Evolutionary conservation across 1,140 invertebrate species (phyloP).

Genomic region (Homarus americanus): DNA sequence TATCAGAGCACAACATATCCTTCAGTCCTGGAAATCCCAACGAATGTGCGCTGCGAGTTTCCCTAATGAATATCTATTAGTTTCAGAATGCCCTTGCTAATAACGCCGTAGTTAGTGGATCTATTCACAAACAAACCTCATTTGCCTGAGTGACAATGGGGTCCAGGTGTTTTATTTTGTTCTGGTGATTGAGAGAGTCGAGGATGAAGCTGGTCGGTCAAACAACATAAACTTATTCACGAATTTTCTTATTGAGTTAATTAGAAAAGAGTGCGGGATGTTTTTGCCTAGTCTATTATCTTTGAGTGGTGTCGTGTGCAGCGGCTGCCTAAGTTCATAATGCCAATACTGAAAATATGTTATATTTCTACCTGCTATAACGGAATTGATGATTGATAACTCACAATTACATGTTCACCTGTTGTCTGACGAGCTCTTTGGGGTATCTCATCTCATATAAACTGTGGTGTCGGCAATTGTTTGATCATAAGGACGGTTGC

Average conservation of each 20-base stretch:
- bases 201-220: background rate
- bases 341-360: too few relatives aligned
- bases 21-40: background rate
- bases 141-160: background rate
- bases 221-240: background rate
- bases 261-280: background rate
- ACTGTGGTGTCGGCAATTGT: too few relatives aligned
- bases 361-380: background rate
- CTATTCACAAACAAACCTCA: background rate
- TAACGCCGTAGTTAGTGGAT: background rate
- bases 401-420: too few relatives aligned
- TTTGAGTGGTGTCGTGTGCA: background rate
- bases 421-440: too few relatives aligned
- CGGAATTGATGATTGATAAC: background rate
- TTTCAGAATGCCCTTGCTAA: slow-evolving; percentile 5
- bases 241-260: slow-evolving; percentile 13
- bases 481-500: too few relatives aligned
- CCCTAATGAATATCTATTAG: slow-evolving; percentile 4
- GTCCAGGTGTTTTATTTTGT: background rate
- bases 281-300: background rate
- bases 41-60: background rate
- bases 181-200: background rate
- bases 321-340: background rate
- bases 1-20: background rate
- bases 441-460: too few relatives aligned